A percentile compares a stretch with the other conserved stretches of the same genome.
phyloP scores from a whole-genome alignment of 53 echinoderm and acorn worm genomes.

The Stichopus horrens region DNA sequence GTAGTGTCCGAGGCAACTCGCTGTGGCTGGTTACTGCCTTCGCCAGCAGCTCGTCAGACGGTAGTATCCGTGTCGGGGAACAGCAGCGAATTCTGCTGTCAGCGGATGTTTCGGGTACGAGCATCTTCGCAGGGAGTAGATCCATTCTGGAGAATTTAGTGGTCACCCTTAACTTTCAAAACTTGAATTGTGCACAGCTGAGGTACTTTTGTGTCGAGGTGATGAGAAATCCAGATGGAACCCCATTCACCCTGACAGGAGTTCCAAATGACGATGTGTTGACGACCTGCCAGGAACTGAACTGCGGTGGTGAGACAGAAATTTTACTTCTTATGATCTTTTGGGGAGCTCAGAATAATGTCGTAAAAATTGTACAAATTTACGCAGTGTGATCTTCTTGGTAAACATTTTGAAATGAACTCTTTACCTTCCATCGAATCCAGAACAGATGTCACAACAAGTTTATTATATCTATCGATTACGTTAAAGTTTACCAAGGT shows the following conservation, averaged over 20 bases:
- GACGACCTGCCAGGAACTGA: conserved; percentile 57
- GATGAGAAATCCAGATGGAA: conserved; percentile 52
- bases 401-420: neutral
- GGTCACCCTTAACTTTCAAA: conserved; percentile 45
- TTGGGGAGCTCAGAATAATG: neutral
- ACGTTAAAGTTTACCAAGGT: no score
- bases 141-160: conserved; percentile 49
- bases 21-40: conserved; percentile 55
- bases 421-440: no score
- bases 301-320: conserved; percentile 64
- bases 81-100: conserved; percentile 2
- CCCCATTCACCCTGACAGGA: conserved; percentile 65
- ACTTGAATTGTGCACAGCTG: conserved; percentile 56
- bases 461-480: no score
- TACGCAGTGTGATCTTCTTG: neutral
- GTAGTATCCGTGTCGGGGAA: neutral
- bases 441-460: no score
- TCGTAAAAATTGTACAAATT: no score
- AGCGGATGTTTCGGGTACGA: conserved; percentile 32
- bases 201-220: conserved; percentile 75
- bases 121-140: conserved; percentile 50
- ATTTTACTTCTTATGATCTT: neutral
- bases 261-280: conserved; percentile 55
- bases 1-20: conserved; percentile 64
- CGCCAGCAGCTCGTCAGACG: conserved; percentile 31